Base-by-base conservation (phyloP, 1,140 invertebrate genomes). In the Trichonephila clavata region DNA sequence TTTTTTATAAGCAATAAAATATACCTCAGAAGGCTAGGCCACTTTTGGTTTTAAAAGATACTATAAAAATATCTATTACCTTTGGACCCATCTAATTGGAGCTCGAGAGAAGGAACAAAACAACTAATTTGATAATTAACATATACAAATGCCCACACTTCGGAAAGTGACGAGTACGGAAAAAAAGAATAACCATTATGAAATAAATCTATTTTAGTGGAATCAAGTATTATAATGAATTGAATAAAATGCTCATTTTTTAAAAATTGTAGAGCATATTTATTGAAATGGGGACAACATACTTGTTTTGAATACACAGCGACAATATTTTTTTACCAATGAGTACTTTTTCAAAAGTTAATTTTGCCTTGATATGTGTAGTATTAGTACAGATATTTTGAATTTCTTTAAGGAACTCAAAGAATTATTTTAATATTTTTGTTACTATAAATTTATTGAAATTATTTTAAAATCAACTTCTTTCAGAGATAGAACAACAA, bases 41-140 rank as follows among this genome's bases (percentile, higher is more conserved):
- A 93, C 92, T 93, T 92, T 92, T 93, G 92, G 92, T 93, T 93
- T 65, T 60, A 93, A 93, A 93, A 93, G 92, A 93, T 93, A 93
- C 84, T 93, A 93, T 93, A 93, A 93, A 93, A 93, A 93, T 93
- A 93, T 93, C 92, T 93, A 93, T 93, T 87, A 88, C 84, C 84
- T 80, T 93, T 93, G 92, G 92, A 93, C 92, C 92, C 92, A 77
- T 93, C 92, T 93, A 93, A 93, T 93, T 88, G 81, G 80, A 93
- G 92, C 92, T 93, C 92, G 92, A 86, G 86, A 86, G 43, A 91
- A 50, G 27, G 71, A 77, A 77, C 39, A 10, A 16, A 77, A 77
- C 0, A 68, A 27, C 71, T 77, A 77, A 77, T 32, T 0, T 39
- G 71, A 77, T 39, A 77, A 18, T 39, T 50, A 50, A 50, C 2